Evolutionary conservation across 2,888 invertebrate species (phyloP), one percentile per base, ranked within the genome.

Genomic region (Hydropsyche betteni): DNA sequence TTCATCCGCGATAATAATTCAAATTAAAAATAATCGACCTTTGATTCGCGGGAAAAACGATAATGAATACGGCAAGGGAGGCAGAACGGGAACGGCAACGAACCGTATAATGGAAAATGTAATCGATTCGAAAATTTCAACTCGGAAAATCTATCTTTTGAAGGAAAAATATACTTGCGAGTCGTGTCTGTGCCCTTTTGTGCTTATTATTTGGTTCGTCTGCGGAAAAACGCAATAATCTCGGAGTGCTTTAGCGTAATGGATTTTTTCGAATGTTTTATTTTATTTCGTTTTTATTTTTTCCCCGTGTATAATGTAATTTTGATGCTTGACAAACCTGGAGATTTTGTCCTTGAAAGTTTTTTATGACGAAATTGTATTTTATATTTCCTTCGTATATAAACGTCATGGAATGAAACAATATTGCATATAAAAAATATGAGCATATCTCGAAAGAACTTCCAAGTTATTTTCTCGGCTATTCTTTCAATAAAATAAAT

Each of bases 41-140:
- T 36, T 36, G 64, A 64, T 64, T 64, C 36, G 8, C 5, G 64
- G 3, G 36, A 34, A 44, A 10, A 10, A 44, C 44, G 44, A 44
- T 10, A 36, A 64, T 64, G 44, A 64, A 64, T 36, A 36, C 64
- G 64, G n/a, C 24, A 24, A 64, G 34, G 64, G 12, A 36, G 5
- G 64, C 34, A n/a, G 10, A 5, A 33, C 2, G 34, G 44, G 10
- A 3, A 33, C 36, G 34, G 10, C 61, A 64, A 36, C 64, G 36
- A 64, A 64, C 64, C 64, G 64, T 64, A 64, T 64, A 64, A 64
- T 64, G 64, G 64, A 64, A 64, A 64, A 64, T 64, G 64, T 64
- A 64, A 64, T 64, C 64, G 64, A 64, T 64, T 64, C 36, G 64
- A 64, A 64, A 55, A 64, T 64, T 64, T 64, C 36, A 36, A n/a